A percentile compares a stretch with the other conserved stretches of the same genome.
Evolutionary conservation across 2,113 vertebrate genomes (phyloP).

Genomic region (Grallaria varia): DNA sequence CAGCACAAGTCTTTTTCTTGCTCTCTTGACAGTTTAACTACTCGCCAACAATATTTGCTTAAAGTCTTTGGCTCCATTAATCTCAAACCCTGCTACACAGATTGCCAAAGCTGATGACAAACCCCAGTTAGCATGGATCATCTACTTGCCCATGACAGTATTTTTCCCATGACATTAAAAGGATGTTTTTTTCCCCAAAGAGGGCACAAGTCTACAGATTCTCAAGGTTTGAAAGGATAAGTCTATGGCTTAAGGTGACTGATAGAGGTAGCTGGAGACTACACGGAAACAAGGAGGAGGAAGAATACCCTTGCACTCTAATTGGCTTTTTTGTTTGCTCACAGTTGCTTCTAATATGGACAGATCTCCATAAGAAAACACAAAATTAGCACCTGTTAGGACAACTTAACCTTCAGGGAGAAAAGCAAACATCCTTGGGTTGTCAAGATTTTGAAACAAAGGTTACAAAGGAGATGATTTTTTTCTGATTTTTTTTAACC

Average conservation of each 20-base stretch:
- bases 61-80: constrained; percentile 72
- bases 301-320: constrained; percentile 62
- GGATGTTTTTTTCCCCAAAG: constrained; percentile 17
- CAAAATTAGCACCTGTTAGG: constrained; percentile 77
- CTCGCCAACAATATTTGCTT: constrained; percentile 71
- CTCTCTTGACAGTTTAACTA: constrained; percentile 73
- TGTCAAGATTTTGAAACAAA: constrained; percentile 57
- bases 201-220: constrained; percentile 35
- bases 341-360: constrained; percentile 68
- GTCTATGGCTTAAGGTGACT: constrained; percentile 60
- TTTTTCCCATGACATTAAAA: constrained; percentile 63
- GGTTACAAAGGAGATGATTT: constrained; percentile 28
- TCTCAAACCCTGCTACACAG: constrained; percentile 54
- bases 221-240: constrained; percentile 60
- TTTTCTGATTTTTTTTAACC: constrained; percentile 47
- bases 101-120: constrained; percentile 68
- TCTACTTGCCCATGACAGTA: constrained; percentile 62
- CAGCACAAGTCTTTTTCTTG: constrained; percentile 62
- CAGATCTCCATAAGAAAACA: constrained; percentile 73
- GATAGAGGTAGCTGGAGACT: constrained; percentile 58
- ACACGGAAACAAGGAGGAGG: not conserved
- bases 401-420: constrained; percentile 75
- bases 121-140: constrained; percentile 68
- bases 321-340: constrained; percentile 72
- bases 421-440: constrained; percentile 67